A percentile compares a stretch with the other conserved stretches of the same genome.
These are phyloP conservation scores for Hydractinia symbiolongicarpus DNA, from an alignment of 30 jellyfish, hydroid and myxozoan genomes.

Conservation along the genomic window DNA sequence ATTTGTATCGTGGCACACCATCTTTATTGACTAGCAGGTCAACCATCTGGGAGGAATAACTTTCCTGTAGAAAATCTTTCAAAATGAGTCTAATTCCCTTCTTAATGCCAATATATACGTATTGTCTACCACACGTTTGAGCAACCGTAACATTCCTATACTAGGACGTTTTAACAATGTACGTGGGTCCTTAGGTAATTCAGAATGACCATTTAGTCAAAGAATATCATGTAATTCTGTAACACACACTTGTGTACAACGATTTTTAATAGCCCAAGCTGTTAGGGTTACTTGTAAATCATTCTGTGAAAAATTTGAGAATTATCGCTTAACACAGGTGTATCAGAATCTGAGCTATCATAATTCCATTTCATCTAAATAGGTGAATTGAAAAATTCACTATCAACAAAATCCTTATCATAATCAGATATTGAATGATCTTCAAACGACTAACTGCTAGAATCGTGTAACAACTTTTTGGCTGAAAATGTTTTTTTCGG, in stretches of 20 bases:
- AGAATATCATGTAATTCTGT: conserved; percentile 14
- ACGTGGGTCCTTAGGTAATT: conserved; percentile 28
- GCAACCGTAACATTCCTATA: not conserved
- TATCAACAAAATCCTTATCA: too few relatives aligned
- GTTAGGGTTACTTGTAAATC: not conserved
- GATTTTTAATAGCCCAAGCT: conserved; percentile 20
- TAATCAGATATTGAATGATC: too few relatives aligned
- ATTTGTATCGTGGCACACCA: conserved; percentile 32
- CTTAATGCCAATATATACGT: conserved; percentile 25
- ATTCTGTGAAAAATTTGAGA: too few relatives aligned
- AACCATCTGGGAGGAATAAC: not conserved
- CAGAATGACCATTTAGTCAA: conserved; percentile 15
- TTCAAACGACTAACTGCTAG: too few relatives aligned
- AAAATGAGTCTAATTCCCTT: not conserved
- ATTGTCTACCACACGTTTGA: conserved; percentile 28
- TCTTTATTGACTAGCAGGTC: conserved; percentile 18
- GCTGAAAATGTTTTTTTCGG: too few relatives aligned
- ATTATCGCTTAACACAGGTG: too few relatives aligned
- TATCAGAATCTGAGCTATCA: too few relatives aligned
- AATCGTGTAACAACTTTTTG: too few relatives aligned
- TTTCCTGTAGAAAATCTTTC: not conserved
- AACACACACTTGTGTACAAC: conserved; percentile 10
- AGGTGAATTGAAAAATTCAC: too few relatives aligned
- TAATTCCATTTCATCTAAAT: too few relatives aligned
- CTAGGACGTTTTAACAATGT: too few relatives aligned